Conservation (phyloP, 2,113 vertebrate genomes). For the Boulengeromyrus knoepffleri region DNA sequence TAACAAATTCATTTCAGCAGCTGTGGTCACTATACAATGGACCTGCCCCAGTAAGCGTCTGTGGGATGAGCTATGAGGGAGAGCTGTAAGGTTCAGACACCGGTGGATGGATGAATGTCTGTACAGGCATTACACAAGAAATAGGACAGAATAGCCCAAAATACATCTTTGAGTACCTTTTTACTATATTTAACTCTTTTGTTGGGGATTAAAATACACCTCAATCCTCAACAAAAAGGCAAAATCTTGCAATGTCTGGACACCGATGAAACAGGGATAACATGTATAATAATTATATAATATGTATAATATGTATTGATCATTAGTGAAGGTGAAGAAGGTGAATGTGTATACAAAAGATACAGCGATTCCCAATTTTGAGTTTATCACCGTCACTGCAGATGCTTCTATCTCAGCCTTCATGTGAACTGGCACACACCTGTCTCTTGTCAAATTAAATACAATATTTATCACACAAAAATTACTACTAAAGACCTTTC, state of each 20-base stretch:
- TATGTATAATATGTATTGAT: not conserved
- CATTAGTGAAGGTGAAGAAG: not conserved
- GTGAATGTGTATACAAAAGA: not conserved
- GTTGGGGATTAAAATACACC: not conserved
- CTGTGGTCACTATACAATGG: not conserved
- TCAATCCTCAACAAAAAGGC: not conserved
- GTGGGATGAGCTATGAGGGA: not conserved
- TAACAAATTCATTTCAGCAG: not conserved
- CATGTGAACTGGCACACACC: not conserved
- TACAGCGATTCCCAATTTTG: not conserved
- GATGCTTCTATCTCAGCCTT: not conserved
- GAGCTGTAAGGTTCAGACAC: not conserved
- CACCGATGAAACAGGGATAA: not conserved
- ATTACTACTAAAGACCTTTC: not conserved
- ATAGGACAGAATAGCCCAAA: not conserved
- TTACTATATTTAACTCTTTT: not conserved
- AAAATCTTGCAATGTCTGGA: not conserved
- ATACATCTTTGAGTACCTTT: not conserved
- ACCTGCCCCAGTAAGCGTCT: not conserved
- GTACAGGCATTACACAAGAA: not conserved
- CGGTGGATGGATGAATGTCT: not conserved
- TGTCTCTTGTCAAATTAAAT: not conserved
- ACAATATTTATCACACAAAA: not conserved
- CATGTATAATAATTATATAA: not conserved
- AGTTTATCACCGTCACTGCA: not conserved